Base-by-base conservation (phyloP, 1,140 invertebrate species). In the Zaprionus kolodkinae region DNA sequence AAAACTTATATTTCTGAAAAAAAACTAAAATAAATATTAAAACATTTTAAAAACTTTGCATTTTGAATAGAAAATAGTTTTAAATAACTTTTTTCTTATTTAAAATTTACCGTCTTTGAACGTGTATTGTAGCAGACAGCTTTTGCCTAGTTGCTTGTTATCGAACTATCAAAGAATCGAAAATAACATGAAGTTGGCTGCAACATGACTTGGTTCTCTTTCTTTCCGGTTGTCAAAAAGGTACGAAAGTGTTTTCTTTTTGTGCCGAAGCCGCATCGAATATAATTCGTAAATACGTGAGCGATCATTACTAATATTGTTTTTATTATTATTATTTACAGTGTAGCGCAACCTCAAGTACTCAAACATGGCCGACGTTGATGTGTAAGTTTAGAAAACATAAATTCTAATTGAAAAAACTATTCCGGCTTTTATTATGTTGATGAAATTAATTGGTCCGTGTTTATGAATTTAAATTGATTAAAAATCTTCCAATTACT, bases 331-430 rank as follows among this genome's bases (percentile, higher is more conserved):
- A 62, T 30, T 50, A 13, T 72, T 91, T 84, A 30, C 71, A 91
- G 87, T 84, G 76, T 69, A 85, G 81, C 78, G 80, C 77, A 78
- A 75, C 85, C 84, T 64, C 50, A 79, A 87, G 63, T 78, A 75
- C 72, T 78, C 57, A 92, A 94, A 91, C 86, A 95, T 95, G 95
- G 95, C 95, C 57, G 95, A 95, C 92, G 93, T 94, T 74, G 95
- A 95, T 94, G 94, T 93, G 94, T 95, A 93, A 95, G 95, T 88
- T 35, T 1, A 30, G 15, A 50, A 57, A 45, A 7, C 80, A 73
- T 61, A 50, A 50, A 62, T 38, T 48, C 27, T 52, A 4, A 56
- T 38, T 17, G 21, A 43, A 57, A 38, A 59, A 5, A 6, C 9
- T 36, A 25, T 64, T 63, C 10, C 27, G 59, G 38, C 43, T 48